phyloP scores from a whole-genome alignment of 2,113 vertebrate genomes.

The Aphelocoma coerulescens region DNA sequence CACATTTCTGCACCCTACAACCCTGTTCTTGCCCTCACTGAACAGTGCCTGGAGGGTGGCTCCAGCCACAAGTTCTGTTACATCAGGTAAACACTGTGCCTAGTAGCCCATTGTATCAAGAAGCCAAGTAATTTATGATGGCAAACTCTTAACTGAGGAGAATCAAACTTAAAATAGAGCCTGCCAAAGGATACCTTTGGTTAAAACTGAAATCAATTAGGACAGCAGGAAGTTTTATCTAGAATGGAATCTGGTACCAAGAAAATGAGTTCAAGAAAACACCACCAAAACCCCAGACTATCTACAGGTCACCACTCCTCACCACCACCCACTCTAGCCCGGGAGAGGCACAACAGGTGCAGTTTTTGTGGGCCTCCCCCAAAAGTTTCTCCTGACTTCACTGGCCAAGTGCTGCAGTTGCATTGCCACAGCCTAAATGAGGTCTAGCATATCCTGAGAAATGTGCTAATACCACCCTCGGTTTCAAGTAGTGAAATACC shows the following conservation, averaged over 20 bases:
- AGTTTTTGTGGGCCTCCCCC: neutral
- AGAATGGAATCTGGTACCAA: neutral
- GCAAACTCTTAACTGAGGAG: neutral
- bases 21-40: neutral
- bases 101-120: neutral
- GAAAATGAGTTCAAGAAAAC: neutral
- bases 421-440: neutral
- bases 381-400: neutral
- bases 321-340: neutral
- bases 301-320: neutral
- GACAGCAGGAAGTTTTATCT: neutral
- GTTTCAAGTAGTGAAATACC: neutral
- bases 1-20: neutral
- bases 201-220: neutral
- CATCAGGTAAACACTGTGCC: neutral
- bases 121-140: neutral
- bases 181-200: neutral
- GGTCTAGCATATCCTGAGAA: neutral
- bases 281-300: neutral
- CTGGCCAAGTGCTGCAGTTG: neutral
- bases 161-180: neutral
- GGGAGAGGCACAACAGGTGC: neutral
- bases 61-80: neutral
- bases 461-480: neutral
- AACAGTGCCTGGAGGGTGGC: neutral